These are phyloP conservation scores for Acanthiza pusilla DNA, from an alignment of 2,797 vertebrate genomes.

Conservation along the genomic window DNA sequence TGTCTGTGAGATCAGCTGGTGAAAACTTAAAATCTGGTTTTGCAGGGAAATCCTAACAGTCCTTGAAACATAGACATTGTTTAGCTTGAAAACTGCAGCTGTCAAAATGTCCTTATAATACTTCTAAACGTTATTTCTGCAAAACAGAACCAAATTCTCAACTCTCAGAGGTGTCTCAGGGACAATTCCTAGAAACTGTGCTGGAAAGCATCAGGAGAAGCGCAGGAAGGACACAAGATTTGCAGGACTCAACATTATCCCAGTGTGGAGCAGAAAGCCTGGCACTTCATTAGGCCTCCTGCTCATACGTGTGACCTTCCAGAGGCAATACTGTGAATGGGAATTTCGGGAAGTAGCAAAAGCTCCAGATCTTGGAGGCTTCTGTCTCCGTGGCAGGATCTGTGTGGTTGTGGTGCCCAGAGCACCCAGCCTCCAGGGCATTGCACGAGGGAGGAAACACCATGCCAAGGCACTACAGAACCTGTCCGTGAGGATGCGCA, in stretches of 20 bases:
- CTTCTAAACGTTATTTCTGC: background rate
- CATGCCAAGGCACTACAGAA: background rate
- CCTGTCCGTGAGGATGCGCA: background rate
- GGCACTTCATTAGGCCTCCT: fast-evolving
- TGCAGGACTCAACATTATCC: background rate
- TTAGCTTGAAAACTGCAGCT: background rate
- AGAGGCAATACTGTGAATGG: background rate
- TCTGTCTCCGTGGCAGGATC: background rate
- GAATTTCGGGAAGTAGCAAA: background rate
- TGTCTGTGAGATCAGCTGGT: background rate
- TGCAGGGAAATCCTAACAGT: background rate
- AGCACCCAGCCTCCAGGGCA: background rate
- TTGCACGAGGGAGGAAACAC: fast-evolving
- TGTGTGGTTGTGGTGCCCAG: background rate
- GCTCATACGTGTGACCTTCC: background rate
- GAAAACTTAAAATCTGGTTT: background rate
- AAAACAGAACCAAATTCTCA: background rate
- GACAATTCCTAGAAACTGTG: background rate
- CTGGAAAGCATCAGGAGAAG: background rate
- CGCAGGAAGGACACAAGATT: background rate
- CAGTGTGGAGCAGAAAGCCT: background rate
- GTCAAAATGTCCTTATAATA: background rate
- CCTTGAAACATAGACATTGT: background rate
- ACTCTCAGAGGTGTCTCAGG: background rate
- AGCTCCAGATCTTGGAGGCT: background rate